Conservation (phyloP, 1,140 invertebrate genomes). For the Hylyphantes graminicola region DNA sequence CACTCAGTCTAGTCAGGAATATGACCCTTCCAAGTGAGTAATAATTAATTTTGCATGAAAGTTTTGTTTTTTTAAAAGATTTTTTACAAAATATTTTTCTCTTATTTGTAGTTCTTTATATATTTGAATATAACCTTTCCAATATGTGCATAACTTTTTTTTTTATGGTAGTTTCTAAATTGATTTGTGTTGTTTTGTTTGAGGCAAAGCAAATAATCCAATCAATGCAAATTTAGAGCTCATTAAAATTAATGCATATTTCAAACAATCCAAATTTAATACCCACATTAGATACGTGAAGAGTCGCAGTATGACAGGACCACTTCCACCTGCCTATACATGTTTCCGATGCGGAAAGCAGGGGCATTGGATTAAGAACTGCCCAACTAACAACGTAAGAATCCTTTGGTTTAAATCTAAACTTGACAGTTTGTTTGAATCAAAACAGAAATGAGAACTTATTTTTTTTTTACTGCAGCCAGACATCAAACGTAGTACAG, state of each 20-base stretch:
- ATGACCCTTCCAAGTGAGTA: slow-evolving; percentile 90
- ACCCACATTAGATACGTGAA: slow-evolving; percentile 70
- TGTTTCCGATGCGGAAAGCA: slow-evolving; percentile 74
- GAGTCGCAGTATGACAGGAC: slow-evolving; percentile 84
- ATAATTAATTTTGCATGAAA: neutral
- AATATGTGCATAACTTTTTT: neutral
- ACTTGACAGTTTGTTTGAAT: neutral
- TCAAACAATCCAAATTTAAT: neutral
- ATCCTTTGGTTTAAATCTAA: slow-evolving; percentile 29
- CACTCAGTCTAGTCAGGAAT: slow-evolving; percentile 93
- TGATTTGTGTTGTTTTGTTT: too few relatives aligned
- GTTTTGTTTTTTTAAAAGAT: neutral
- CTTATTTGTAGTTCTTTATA: neutral
- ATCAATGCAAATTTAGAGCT: too few relatives aligned
- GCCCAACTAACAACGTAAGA: slow-evolving; percentile 73
- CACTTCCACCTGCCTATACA: slow-evolving; percentile 87
- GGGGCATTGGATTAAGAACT: slow-evolving; percentile 74
- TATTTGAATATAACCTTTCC: neutral
- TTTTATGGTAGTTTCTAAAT: too few relatives aligned
- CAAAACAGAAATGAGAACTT: neutral
- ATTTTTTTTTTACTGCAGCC: slow-evolving; percentile 56
- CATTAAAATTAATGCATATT: too few relatives aligned
- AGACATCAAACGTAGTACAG: slow-evolving; percentile 92
- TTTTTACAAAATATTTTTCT: too few relatives aligned
- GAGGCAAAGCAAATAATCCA: too few relatives aligned